Conservation (phyloP, 2,888 invertebrate species). For the Reticulitermes lucifugus region DNA sequence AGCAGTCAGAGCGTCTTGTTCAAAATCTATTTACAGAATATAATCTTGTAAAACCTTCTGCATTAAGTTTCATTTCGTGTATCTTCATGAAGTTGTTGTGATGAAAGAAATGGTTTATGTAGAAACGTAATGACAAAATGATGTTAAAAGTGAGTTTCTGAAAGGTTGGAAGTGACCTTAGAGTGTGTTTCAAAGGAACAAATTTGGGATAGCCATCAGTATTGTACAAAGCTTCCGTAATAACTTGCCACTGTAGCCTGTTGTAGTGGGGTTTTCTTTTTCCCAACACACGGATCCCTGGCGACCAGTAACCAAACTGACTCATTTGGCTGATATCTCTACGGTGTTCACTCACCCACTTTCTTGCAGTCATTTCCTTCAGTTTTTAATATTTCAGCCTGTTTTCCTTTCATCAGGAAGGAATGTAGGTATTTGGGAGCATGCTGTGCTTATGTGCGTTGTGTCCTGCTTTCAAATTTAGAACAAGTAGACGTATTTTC, state of each 20-base stretch:
- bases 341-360: not conserved
- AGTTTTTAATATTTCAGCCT: not conserved
- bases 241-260: not conserved
- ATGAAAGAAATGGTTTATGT: not conserved
- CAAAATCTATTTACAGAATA: too few species aligned
- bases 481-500: too few species aligned
- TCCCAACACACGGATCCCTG: not conserved
- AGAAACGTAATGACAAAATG: not conserved
- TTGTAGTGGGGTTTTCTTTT: not conserved
- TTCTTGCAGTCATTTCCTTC: not conserved
- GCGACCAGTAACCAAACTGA: not conserved
- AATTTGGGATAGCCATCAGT: not conserved
- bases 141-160: not conserved
- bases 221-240: slow-evolving; percentile 1
- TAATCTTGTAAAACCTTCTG: too few species aligned
- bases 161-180: not conserved
- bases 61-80: too few species aligned
- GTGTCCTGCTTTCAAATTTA: too few species aligned
- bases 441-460: too few species aligned
- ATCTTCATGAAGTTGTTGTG: too few species aligned
- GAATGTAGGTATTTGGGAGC: too few species aligned
- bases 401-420: too few species aligned
- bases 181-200: not conserved
- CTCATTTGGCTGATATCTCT: not conserved
- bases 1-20: too few species aligned